phyloP scores from a whole-genome alignment of 2,113 vertebrate species.

The Ceratotherium simum region DNA sequence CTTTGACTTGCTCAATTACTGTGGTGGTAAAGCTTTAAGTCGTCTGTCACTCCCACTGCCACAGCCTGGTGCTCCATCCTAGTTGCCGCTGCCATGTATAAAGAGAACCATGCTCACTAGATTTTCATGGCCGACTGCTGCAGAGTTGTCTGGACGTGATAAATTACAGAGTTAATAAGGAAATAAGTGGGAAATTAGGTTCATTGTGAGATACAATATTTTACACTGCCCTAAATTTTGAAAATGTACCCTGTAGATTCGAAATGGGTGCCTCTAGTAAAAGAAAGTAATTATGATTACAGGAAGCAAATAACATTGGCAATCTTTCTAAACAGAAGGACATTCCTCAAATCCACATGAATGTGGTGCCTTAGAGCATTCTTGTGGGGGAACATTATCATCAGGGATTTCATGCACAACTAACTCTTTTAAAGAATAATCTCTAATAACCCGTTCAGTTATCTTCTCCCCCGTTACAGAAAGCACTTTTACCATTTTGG shows the following conservation, averaged over 20 bases:
- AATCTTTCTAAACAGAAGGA: background rate
- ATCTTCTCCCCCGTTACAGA: background rate
- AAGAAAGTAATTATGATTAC: background rate
- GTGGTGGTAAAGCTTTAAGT: background rate
- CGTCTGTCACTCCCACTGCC: no score
- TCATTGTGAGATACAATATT: background rate
- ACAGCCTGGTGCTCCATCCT: no score
- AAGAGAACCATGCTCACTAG: background rate
- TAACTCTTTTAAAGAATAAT: background rate
- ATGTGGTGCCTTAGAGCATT: background rate
- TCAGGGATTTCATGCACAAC: background rate
- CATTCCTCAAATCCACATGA: background rate
- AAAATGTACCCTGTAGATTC: background rate
- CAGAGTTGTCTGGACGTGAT: background rate
- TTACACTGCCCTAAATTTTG: background rate
- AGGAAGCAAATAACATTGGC: background rate
- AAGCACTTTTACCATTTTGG: background rate
- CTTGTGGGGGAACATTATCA: background rate
- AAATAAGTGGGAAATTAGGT: background rate
- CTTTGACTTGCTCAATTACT: background rate
- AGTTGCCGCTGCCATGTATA: background rate
- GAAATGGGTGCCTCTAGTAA: background rate
- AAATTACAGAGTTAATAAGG: background rate
- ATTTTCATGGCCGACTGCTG: background rate
- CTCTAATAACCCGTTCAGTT: background rate